These are phyloP conservation scores for Clarias laeviceps DNA, from an alignment of 2,797 vertebrate species.

Conservation along the genomic window DNA sequence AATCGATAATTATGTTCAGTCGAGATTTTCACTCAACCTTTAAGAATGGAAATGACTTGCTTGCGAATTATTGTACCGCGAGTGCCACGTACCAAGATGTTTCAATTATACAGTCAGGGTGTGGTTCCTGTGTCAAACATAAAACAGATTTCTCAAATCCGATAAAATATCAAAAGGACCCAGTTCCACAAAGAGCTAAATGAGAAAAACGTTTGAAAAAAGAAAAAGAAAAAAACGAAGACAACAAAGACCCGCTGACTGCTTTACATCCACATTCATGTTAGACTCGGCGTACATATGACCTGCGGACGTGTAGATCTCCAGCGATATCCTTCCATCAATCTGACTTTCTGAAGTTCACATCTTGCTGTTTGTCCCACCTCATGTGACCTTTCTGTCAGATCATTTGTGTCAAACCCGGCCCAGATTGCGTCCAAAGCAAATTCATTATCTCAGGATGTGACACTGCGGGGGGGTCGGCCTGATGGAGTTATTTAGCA, in stretches of 20 bases:
- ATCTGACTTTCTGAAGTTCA: slow-evolving; percentile 44
- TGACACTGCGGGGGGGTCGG: slow-evolving; percentile 67
- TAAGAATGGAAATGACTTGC: slow-evolving; percentile 11
- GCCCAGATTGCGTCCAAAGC: slow-evolving; percentile 63
- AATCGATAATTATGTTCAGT: neutral
- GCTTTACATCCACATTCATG: neutral
- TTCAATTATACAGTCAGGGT: slow-evolving; percentile 36
- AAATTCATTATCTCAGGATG: slow-evolving; percentile 67
- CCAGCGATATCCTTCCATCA: slow-evolving; percentile 33
- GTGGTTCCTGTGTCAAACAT: slow-evolving; percentile 34
- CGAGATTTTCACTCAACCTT: neutral
- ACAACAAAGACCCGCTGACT: neutral
- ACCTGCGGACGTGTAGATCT: slow-evolving; percentile 42
- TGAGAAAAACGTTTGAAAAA: slow-evolving; percentile 32
- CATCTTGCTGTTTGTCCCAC: slow-evolving; percentile 42
- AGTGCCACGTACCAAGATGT: slow-evolving; percentile 23
- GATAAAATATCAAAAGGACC: slow-evolving; percentile 39
- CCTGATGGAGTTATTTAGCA: slow-evolving; percentile 63
- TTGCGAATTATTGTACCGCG: neutral
- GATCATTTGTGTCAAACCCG: slow-evolving; percentile 63
- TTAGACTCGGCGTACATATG: slow-evolving; percentile 21
- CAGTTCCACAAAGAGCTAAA: slow-evolving; percentile 12
- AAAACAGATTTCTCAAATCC: slow-evolving; percentile 40
- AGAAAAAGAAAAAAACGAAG: slow-evolving; percentile 16
- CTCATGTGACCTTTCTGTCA: slow-evolving; percentile 25